Conservation (phyloP, 2,888 invertebrate species). For the Hydriomena furcata region DNA sequence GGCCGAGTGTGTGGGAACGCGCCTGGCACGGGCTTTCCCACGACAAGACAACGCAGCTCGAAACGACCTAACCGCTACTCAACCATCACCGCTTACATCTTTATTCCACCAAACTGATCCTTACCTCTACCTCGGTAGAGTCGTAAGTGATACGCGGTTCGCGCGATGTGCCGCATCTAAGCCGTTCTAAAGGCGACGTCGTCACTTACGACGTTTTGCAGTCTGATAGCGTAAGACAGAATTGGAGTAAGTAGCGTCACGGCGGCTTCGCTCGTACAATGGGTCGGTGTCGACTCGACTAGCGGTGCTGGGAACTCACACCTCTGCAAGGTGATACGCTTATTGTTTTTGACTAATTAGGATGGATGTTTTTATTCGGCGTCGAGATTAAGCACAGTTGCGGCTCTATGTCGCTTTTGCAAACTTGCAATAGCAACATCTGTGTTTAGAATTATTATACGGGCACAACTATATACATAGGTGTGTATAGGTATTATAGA, state of each 20-base stretch:
- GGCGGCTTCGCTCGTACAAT: constrained; percentile 81
- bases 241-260: constrained; percentile 84
- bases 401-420: constrained; percentile 6
- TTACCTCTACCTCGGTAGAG: constrained; percentile 42
- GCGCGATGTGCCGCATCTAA: constrained; percentile 44
- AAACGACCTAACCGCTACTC: constrained; percentile 57
- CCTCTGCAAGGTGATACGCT: constrained; percentile 74
- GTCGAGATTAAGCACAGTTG: constrained; percentile 24
- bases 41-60: constrained; percentile 56
- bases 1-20: constrained; percentile 84
- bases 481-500: background rate
- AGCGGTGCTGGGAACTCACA: constrained; percentile 80
- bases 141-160: constrained; percentile 54
- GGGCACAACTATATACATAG: too few species aligned
- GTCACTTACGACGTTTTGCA: constrained; percentile 62
- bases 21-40: constrained; percentile 83
- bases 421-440: constrained; percentile 5
- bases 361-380: constrained; percentile 51
- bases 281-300: constrained; percentile 74
- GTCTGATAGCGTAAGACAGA: constrained; percentile 65
- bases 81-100: constrained; percentile 57
- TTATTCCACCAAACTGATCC: constrained; percentile 43
- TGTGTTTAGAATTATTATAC: background rate
- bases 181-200: constrained; percentile 46
- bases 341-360: constrained; percentile 78